These are phyloP conservation scores for Diarsia mendica DNA, from an alignment of 2,888 invertebrate species.

Conservation along the genomic window DNA sequence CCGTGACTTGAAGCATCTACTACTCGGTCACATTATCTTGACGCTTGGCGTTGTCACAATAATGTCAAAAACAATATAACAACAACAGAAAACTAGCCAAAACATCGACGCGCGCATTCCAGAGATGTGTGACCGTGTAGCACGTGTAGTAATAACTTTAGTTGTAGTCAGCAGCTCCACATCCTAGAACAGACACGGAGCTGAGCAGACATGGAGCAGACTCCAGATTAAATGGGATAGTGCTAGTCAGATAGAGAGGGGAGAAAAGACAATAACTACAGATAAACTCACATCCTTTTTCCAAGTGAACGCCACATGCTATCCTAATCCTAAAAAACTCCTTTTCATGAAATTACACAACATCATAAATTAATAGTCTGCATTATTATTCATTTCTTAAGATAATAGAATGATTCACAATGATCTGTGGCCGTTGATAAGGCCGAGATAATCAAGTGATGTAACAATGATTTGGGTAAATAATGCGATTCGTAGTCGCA, in stretches of 20 bases:
- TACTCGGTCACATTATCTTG: too few relatives aligned
- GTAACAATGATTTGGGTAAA: slow-evolving; percentile 20
- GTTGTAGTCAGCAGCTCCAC: background rate
- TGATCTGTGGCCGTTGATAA: background rate
- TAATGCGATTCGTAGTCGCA: slow-evolving; percentile 2
- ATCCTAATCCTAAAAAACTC: background rate
- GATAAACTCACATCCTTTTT: background rate
- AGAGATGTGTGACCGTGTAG: too few relatives aligned
- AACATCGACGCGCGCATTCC: too few relatives aligned
- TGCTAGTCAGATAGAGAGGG: background rate
- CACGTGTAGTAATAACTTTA: background rate
- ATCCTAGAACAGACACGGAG: background rate
- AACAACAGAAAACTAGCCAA: too few relatives aligned
- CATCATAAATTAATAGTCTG: background rate
- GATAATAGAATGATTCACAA: background rate
- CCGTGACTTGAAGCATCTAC: background rate
- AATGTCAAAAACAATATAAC: too few relatives aligned
- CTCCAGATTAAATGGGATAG: background rate
- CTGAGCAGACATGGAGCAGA: too few relatives aligned
- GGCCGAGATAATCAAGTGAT: slow-evolving; percentile 3
- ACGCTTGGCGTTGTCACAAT: too few relatives aligned
- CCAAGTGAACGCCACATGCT: background rate
- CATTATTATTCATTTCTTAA: background rate
- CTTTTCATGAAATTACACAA: background rate
- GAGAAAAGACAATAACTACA: background rate